Percentiles rank a stretch among this genome's conserved stretches.
Evolutionary conservation across 2,113 vertebrate genomes (phyloP).

Genomic region (Micronisus gabar): DNA sequence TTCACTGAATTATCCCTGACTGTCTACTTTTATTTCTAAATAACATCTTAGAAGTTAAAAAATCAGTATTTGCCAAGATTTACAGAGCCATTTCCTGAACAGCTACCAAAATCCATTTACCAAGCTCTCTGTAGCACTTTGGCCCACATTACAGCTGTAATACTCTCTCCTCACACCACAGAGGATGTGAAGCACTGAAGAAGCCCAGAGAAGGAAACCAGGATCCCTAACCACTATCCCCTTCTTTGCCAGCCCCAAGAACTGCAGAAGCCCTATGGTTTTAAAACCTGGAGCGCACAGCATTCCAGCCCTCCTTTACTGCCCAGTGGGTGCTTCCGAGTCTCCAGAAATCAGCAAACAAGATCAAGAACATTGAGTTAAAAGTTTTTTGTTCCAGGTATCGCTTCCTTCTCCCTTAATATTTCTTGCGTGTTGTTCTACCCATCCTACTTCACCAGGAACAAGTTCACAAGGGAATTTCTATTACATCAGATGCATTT

Average conservation of each 20-base stretch:
- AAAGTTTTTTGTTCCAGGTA: not conserved
- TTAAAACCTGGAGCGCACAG: not conserved
- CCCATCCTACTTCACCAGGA: not conserved
- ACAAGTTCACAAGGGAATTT: not conserved
- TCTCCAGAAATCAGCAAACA: not conserved
- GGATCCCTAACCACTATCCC: fast-evolving
- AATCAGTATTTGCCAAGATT: not conserved
- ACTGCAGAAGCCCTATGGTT: too few species aligned
- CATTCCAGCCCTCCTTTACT: not conserved
- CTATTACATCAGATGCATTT: not conserved
- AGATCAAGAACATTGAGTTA: not conserved
- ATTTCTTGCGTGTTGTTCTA: not conserved
- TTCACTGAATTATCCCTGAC: not conserved
- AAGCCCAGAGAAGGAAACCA: too few species aligned
- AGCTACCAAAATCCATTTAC: not conserved
- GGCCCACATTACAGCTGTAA: fast-evolving
- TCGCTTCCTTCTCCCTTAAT: not conserved
- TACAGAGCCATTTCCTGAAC: not conserved
- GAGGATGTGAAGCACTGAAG: not conserved
- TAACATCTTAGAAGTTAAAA: not conserved
- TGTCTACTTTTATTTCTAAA: not conserved
- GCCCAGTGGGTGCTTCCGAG: not conserved
- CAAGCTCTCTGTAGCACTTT: too few species aligned
- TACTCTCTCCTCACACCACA: not conserved
- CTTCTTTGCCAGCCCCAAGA: not conserved